These are phyloP conservation scores for Stichopus horrens DNA, from an alignment of 53 echinoderm and acorn worm genomes.

Conservation along the genomic window DNA sequence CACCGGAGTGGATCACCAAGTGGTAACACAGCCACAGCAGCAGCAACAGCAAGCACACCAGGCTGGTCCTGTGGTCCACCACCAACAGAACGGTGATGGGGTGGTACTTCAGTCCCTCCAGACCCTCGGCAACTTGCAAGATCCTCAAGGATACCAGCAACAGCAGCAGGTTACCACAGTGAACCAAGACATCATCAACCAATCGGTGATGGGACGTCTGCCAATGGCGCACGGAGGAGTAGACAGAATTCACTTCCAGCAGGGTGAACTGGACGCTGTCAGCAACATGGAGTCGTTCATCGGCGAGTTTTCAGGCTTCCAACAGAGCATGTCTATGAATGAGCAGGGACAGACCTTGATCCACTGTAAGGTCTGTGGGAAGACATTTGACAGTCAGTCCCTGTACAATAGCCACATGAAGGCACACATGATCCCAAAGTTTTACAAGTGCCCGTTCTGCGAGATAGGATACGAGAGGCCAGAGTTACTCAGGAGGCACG, in stretches of 20 bases:
- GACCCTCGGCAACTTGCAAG: not conserved
- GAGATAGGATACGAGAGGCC: constrained; percentile 74
- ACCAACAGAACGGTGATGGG: constrained; percentile 12
- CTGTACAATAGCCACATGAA: constrained; percentile 81
- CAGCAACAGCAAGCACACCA: not conserved
- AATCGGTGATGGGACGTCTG: constrained; percentile 27
- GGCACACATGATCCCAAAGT: constrained; percentile 74
- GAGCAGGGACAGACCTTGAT: constrained; percentile 33
- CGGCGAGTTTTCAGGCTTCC: constrained; percentile 14
- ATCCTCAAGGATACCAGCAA: not conserved
- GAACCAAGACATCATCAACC: not conserved
- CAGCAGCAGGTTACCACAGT: not conserved
- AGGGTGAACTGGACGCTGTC: constrained; percentile 2
- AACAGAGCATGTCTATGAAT: constrained; percentile 43
- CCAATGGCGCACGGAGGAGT: not conserved
- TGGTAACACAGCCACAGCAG: not conserved
- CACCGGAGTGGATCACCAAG: not conserved
- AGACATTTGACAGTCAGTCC: constrained; percentile 83
- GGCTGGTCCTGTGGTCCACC: not conserved
- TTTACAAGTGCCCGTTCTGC: constrained; percentile 93
- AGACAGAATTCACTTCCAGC: not conserved
- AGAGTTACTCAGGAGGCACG: constrained; percentile 78
- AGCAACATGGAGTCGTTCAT: constrained; percentile 2
- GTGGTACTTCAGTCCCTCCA: not conserved
- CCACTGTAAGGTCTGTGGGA: constrained; percentile 65